Conservation (phyloP, 2,113 vertebrate species). For the Dasypus novemcinctus region DNA sequence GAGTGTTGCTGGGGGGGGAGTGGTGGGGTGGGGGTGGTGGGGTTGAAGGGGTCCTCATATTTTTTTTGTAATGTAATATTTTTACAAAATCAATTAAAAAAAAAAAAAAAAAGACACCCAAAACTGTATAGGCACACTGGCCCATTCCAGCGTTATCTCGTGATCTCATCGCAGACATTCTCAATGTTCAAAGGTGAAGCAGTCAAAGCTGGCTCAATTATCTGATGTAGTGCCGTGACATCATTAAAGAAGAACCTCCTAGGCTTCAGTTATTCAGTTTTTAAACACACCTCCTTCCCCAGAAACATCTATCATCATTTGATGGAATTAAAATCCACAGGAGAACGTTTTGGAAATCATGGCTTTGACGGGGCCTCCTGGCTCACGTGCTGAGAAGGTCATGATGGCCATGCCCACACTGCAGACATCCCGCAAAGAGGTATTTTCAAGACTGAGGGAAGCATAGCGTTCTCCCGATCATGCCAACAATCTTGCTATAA, state of each 20-base stretch:
- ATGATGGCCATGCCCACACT: neutral
- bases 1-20: no score
- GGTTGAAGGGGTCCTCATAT: no score
- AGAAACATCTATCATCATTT: neutral
- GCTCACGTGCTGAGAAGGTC: neutral
- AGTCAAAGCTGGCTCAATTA: fast-evolving
- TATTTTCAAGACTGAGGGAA: neutral
- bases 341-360: neutral
- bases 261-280: fast-evolving
- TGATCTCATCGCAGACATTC: no score
- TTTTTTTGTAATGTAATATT: no score
- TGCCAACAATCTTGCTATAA: no score
- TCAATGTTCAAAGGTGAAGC: neutral
- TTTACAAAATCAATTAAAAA: no score
- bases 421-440: neutral
- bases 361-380: neutral
- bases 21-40: no score
- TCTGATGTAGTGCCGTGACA: fast-evolving
- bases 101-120: neutral
- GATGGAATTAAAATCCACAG: neutral
- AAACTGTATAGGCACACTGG: fast-evolving
- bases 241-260: neutral
- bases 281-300: neutral
- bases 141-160: fast-evolving
- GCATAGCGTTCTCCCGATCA: fast-evolving